Evolutionary conservation across 2,888 invertebrate genomes (phyloP).

Genomic region (Leucophenga montana): DNA sequence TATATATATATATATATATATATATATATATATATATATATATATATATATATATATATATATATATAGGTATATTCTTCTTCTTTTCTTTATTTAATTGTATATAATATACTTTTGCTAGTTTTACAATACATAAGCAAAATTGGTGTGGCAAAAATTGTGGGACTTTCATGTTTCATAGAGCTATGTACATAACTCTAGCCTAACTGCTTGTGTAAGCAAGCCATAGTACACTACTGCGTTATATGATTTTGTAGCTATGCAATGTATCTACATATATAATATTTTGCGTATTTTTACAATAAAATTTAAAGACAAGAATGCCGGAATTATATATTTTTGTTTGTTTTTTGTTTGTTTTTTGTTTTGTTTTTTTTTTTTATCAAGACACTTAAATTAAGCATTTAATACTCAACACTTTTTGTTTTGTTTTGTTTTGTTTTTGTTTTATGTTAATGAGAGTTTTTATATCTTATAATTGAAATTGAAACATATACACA

Average conservation of each 20-base stretch:
- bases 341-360: neutral
- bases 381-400: constrained; percentile 8
- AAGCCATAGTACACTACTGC: too few species aligned
- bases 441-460: neutral
- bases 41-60: neutral
- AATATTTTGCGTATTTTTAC: too few species aligned
- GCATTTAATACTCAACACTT: constrained; percentile 10
- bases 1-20: neutral
- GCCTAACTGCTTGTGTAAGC: too few species aligned
- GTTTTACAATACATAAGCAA: too few species aligned
- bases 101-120: neutral
- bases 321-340: too few species aligned
- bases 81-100: neutral
- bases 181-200: too few species aligned
- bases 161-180: too few species aligned
- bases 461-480: constrained; percentile 11
- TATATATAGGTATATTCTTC: neutral
- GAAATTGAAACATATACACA: constrained; percentile 30
- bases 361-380: neutral
- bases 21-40: neutral
- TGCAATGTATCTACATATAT: too few species aligned
- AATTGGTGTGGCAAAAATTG: too few species aligned
- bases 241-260: too few species aligned
- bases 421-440: neutral
- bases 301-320: too few species aligned